Evolutionary conservation across 2,888 invertebrate genomes (phyloP).

Genomic region (Adelphocoris suturalis): DNA sequence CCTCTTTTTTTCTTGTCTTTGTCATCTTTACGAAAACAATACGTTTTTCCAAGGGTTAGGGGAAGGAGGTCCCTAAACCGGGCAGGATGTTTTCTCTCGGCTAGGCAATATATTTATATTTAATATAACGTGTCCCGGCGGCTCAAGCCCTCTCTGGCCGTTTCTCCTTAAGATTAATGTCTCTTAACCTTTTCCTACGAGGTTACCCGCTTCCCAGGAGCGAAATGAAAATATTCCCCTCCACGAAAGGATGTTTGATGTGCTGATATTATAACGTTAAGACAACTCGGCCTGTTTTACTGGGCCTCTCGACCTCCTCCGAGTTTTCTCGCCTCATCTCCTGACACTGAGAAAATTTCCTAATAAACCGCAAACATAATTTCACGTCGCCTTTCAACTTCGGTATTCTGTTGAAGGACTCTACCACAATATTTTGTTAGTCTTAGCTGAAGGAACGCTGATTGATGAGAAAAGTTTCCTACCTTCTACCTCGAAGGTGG

Average conservation of each 20-base stretch:
- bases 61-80: not conserved
- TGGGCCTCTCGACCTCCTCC: not conserved
- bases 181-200: not conserved
- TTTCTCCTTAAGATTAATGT: conserved; percentile 39
- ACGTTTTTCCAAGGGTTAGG: not conserved
- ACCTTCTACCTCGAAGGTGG: not conserved
- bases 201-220: not conserved
- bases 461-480: not conserved
- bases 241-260: conserved; percentile 10
- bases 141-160: not conserved
- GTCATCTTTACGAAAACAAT: conserved; percentile 44
- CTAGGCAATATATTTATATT: conserved; percentile 48
- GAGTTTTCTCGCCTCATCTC: not conserved
- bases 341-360: not conserved
- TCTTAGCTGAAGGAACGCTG: not conserved
- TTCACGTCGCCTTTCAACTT: not conserved
- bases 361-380: not conserved
- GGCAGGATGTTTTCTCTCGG: conserved; percentile 17
- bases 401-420: not conserved
- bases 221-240: conserved; percentile 27
- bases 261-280: not conserved
- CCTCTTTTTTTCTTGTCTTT: not conserved
- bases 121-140: conserved; percentile 43
- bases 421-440: not conserved
- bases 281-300: not conserved